Conservation (phyloP, 2,113 vertebrate genomes). For the Gasterosteus nipponicus region DNA sequence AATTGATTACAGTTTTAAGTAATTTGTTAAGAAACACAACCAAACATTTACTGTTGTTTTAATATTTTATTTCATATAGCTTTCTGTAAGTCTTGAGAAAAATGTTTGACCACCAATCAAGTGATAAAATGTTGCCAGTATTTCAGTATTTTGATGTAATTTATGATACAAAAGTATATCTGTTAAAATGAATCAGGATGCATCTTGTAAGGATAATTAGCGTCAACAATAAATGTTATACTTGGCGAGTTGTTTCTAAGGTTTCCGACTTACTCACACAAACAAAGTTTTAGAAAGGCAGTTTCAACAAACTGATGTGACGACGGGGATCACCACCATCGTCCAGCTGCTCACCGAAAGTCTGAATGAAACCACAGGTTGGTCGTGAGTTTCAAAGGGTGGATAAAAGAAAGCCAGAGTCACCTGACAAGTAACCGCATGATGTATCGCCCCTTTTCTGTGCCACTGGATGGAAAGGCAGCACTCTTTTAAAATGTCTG, state of each 20-base stretch:
- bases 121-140: not conserved
- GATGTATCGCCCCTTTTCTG: constrained; percentile 67
- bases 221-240: not conserved
- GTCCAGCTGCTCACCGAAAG: not conserved
- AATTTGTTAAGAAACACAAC: not conserved
- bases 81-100: not conserved
- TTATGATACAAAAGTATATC: not conserved
- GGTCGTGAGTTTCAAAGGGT: constrained; percentile 30
- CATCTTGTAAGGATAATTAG: not conserved
- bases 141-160: no score
- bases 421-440: constrained; percentile 35
- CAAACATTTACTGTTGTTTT: not conserved
- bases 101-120: not conserved
- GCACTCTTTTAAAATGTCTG: constrained; percentile 44
- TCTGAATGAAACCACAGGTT: not conserved
- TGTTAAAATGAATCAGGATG: not conserved
- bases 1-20: not conserved
- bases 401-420: constrained; percentile 60
- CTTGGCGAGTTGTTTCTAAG: not conserved
- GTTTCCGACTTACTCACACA: not conserved
- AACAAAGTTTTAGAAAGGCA: not conserved
- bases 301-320: not conserved
- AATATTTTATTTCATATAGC: not conserved
- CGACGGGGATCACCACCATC: not conserved
- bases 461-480: constrained; percentile 51